Base-by-base conservation (phyloP, 2,888 invertebrate species). In the Eupithecia abbreviata region DNA sequence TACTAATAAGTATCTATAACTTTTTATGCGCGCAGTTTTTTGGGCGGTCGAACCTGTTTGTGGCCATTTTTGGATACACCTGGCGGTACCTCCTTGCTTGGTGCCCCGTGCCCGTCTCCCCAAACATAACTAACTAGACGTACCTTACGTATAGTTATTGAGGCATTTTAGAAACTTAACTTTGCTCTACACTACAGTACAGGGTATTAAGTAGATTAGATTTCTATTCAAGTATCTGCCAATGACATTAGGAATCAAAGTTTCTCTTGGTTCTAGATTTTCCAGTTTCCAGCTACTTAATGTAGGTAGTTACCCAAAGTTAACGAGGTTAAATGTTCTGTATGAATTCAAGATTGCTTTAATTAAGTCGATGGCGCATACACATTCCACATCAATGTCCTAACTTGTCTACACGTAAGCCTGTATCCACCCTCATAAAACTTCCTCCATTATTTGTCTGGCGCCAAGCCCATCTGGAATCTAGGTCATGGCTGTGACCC, bases 401-500 rank as follows among this genome's bases (percentile, higher is more conserved):
- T 42, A 15, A 42, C 42, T 13, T 13, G 42, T 62, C 9, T 30
- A 30, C 62, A 62, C 62, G 15, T 42, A 15, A 74, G 62, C 47
- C 15, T 68, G 43, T 58, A 62, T n/a, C 72, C 74, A 78, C 77
- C 74, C 80, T 74, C 72, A 68, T 75, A 45, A 68, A 45, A 62
- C 73, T 42, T 18, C 58, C 45, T 43, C 43, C 47, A n/a, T 10
- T 45, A 43, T 67, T 43, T 67, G 68, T 55, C 67, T 75, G 81
- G 79, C 77, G 80, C 80, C 82, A 77, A 73, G 75, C 76, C 47
- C 65, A 69, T 85, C 82, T 71, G 68, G 72, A 85, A 93, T 89
- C 84, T 94, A 91, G 94, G 94, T 93, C 94, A 94, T 78, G 93
- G 92, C 86, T 88, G 85, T 89, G 90, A 86, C 77, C 92, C 93